These are phyloP conservation scores for Amitus sp. DNA, from an alignment of 2,888 invertebrate species.

Conservation along the genomic window DNA sequence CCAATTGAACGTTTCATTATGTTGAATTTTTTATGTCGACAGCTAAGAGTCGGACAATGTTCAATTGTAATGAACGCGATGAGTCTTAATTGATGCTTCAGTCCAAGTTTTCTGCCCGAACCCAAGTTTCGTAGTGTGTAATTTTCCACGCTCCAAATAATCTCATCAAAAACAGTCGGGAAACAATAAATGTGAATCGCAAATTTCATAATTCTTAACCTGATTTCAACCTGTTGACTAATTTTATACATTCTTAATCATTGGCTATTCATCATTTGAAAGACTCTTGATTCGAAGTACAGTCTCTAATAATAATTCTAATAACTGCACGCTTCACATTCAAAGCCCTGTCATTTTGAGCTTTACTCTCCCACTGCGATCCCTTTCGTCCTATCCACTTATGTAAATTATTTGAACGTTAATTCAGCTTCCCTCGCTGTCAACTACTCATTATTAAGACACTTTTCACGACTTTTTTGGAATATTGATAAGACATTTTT, in stretches of 20 bases:
- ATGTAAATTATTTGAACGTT: slow-evolving; percentile 57
- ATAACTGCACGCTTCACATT: slow-evolving; percentile 52
- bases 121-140: slow-evolving; percentile 6
- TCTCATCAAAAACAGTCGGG: slow-evolving; percentile 10
- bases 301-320: slow-evolving; percentile 63
- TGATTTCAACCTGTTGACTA: slow-evolving; percentile 54
- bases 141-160: slow-evolving; percentile 32
- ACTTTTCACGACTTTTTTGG: too few species aligned
- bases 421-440: slow-evolving; percentile 45
- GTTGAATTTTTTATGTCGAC: too few species aligned
- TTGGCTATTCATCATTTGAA: slow-evolving; percentile 62
- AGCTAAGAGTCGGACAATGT: too few species aligned
- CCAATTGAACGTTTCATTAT: too few species aligned
- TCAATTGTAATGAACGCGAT: too few species aligned
- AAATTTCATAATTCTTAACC: slow-evolving; percentile 38
- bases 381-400: slow-evolving; percentile 50
- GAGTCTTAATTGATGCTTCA: not conserved
- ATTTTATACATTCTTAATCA: slow-evolving; percentile 60
- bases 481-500: too few species aligned
- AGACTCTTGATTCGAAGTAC: slow-evolving; percentile 64
- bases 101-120: not conserved
- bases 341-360: slow-evolving; percentile 51
- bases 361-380: slow-evolving; percentile 37
- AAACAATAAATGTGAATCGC: slow-evolving; percentile 27
- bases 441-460: slow-evolving; percentile 36